Base-by-base conservation (phyloP, 1,140 invertebrate genomes). In the Sycophaga agraensis region DNA sequence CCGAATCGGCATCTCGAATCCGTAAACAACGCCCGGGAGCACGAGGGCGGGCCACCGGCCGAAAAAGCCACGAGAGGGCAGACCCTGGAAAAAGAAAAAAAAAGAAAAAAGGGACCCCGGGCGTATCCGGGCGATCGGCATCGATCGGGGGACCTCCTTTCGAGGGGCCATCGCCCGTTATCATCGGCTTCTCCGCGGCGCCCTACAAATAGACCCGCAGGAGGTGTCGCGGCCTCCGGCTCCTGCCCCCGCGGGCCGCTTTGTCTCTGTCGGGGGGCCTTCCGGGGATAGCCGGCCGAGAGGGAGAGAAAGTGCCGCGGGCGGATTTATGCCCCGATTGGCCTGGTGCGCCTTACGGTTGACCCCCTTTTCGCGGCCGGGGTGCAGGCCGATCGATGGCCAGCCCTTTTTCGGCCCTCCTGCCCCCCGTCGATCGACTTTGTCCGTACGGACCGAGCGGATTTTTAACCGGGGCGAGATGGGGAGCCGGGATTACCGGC, bases 191-290 rank as follows among this genome's bases (percentile, higher is more conserved):
- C 5, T 17, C 6, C 16, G 28, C 26, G 31, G 22, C 48, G 21
- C 8, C 59, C 49, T 68, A 69, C 64, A 72, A 72, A 71, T 71
- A 69, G 63, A n/a, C 50, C 50, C 45, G 28, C 49, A 50, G 65
- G 49, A 43, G 58, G 35, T 59, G 34, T 61, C 59, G 43, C 46
- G 37, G 9, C 26, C 42, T 17, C 24, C 21, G 7, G 8, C n/a
- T 17, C 46, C 9, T 48, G 35, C 34, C 49, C 56, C 63, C 43
- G 57, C 34, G 43, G 59, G 48, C 17, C 28, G 45, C 58, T 60
- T 53, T 40, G 49, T 60, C 59, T 61, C 50, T 60, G 49, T 53
- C 58, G 37, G 46, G 43, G 50, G 46, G 17, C 14, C 48, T 59
- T 59, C 46, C 37, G 37, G 24, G 11, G 31, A n/a, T n/a, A n/a